Percentiles rank a stretch among this genome's conserved stretches.
Evolutionary conservation across 2,797 vertebrate genomes (phyloP).

Genomic region (Cyprinella venusta): DNA sequence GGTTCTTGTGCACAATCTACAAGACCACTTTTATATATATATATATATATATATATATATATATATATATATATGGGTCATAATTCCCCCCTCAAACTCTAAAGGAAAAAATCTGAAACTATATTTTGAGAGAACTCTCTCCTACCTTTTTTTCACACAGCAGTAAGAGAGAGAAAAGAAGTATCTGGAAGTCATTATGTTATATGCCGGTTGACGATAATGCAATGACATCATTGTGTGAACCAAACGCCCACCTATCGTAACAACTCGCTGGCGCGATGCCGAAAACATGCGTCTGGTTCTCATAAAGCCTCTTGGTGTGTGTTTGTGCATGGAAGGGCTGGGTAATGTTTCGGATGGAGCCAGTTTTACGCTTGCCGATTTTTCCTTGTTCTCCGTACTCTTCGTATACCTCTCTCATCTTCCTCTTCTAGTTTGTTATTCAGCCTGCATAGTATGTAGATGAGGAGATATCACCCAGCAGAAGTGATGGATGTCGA

Average conservation of each 20-base stretch:
- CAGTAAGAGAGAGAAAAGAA: background rate
- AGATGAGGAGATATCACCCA: constrained; percentile 78
- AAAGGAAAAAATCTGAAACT: background rate
- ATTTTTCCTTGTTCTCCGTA: constrained; percentile 17
- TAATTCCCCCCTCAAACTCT: background rate
- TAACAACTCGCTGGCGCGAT: background rate
- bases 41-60: no score
- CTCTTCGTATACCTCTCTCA: constrained; percentile 30
- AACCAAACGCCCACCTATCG: constrained; percentile 3
- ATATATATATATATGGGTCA: background rate
- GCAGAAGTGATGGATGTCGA: constrained; percentile 78
- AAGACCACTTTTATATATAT: no score
- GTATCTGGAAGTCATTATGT: constrained; percentile 35
- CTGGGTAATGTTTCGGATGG: constrained; percentile 7
- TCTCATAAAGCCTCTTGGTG: constrained; percentile 14
- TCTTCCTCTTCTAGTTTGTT: constrained; percentile 69
- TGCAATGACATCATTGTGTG: constrained; percentile 37
- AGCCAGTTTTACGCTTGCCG: constrained; percentile 14
- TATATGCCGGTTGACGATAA: constrained; percentile 1
- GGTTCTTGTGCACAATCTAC: no score
- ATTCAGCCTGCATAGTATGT: constrained; percentile 75
- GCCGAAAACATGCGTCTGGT: constrained; percentile 18
- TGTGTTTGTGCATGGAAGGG: constrained; percentile 28
- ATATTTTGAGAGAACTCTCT: background rate
- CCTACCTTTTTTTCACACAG: background rate